A percentile compares a stretch with the other conserved stretches of the same genome.
Evolutionary conservation across 2,113 vertebrate species (phyloP).

Genomic region (Chaetodon trifascialis): DNA sequence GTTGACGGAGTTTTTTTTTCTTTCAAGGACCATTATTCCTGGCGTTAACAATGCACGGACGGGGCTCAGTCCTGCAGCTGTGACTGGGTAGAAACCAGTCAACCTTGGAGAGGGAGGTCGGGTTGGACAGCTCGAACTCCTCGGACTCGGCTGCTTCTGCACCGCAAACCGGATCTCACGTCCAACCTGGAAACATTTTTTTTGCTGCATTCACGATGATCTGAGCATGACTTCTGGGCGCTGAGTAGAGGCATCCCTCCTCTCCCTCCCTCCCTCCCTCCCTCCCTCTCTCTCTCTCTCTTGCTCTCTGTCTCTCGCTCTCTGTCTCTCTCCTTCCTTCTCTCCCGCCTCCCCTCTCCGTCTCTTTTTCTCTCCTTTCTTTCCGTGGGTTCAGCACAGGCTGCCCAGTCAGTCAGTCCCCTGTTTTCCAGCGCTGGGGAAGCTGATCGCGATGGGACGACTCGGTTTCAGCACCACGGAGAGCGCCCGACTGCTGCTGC

Average conservation of each 20-base stretch:
- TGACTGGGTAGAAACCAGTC: slow-evolving; percentile 42
- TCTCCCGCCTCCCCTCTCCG: slow-evolving; percentile 37
- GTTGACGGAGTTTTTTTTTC: slow-evolving; percentile 12
- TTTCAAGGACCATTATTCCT: neutral
- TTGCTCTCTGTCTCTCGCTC: too few relatives aligned
- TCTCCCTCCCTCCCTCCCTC: slow-evolving; percentile 19
- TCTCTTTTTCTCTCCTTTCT: slow-evolving; percentile 48
- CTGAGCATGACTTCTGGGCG: slow-evolving; percentile 76
- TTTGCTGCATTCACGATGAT: slow-evolving; percentile 80
- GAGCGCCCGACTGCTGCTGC: slow-evolving; percentile 74
- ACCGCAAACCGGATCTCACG: slow-evolving; percentile 68
- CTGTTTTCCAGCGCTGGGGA: slow-evolving; percentile 49
- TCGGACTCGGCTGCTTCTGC: slow-evolving; percentile 46
- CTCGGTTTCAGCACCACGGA: slow-evolving; percentile 82
- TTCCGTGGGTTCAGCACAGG: slow-evolving; percentile 58
- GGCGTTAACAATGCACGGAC: slow-evolving; percentile 30
- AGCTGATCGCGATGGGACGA: slow-evolving; percentile 74
- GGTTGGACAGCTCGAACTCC: slow-evolving; percentile 27
- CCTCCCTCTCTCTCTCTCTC: slow-evolving; percentile 26
- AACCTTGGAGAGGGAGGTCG: slow-evolving; percentile 43
- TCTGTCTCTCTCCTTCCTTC: slow-evolving; percentile 46
- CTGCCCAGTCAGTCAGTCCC: slow-evolving; percentile 49
- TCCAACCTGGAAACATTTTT: slow-evolving; percentile 69
- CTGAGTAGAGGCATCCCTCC: slow-evolving; percentile 70
- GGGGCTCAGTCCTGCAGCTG: slow-evolving; percentile 34